Conservation (phyloP, 2,113 vertebrate species). For the Lonchura striata region DNA sequence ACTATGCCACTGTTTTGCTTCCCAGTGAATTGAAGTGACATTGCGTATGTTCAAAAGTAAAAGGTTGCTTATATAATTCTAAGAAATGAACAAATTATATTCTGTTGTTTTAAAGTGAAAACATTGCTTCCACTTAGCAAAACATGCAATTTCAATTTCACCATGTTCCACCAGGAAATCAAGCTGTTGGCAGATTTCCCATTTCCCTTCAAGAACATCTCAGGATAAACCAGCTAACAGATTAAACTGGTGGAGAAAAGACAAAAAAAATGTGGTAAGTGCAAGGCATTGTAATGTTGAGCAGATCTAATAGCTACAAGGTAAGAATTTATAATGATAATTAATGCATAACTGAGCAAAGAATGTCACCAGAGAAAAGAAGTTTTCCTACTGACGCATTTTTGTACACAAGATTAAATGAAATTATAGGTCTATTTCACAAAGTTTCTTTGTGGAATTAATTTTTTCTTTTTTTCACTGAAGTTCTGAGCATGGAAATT, state of each 20-base stretch:
- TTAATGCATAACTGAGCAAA: not conserved
- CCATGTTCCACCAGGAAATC: constrained; percentile 26
- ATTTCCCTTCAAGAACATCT: not conserved
- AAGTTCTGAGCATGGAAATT: not conserved
- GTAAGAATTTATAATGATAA: constrained; percentile 11
- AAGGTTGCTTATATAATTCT: not conserved
- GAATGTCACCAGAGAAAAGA: not conserved
- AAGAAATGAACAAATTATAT: not conserved
- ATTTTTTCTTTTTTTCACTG: not conserved
- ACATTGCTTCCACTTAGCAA: not conserved
- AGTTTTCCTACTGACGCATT: not conserved
- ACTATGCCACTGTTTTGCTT: not conserved
- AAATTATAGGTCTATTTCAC: not conserved
- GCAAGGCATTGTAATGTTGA: not conserved
- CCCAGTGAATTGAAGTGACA: not conserved
- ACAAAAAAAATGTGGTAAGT: not conserved
- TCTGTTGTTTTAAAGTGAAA: constrained; percentile 4
- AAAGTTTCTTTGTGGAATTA: not conserved
- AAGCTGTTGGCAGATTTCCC: not conserved
- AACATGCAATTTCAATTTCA: constrained; percentile 25
- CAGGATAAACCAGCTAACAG: not conserved
- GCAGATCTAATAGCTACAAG: not conserved
- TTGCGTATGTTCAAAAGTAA: not conserved
- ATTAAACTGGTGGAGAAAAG: not conserved
- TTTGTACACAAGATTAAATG: not conserved